Conservation (phyloP, 2,113 vertebrate species). For the Micromys minutus region DNA sequence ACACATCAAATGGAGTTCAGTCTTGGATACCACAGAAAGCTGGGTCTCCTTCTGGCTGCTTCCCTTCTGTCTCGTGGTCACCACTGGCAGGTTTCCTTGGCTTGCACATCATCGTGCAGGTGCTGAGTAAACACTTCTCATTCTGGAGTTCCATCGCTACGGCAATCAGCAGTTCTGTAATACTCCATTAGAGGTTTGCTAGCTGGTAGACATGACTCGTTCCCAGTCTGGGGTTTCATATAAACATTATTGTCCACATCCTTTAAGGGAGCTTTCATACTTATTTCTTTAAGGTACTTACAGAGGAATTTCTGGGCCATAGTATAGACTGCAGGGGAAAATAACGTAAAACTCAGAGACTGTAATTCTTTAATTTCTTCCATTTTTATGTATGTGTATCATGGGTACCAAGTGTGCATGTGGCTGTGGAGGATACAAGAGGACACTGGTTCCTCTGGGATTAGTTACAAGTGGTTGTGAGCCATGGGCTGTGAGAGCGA, state of each 20-base stretch:
- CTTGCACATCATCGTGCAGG: background rate
- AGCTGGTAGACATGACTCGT: background rate
- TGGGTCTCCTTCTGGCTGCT: background rate
- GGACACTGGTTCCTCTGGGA: background rate
- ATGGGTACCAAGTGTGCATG: background rate
- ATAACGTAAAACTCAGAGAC: background rate
- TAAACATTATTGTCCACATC: background rate
- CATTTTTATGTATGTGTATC: background rate
- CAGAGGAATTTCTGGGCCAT: background rate
- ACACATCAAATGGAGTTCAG: background rate
- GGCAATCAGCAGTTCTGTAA: background rate
- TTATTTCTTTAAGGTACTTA: constrained; percentile 12
- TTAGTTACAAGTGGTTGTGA: background rate
- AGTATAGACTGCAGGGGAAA: background rate
- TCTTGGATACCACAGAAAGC: background rate
- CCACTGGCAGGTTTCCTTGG: background rate
- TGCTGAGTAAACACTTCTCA: background rate
- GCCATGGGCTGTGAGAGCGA: background rate
- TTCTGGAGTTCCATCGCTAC: background rate
- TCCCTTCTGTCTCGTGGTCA: background rate
- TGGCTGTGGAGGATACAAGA: background rate
- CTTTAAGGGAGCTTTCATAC: background rate
- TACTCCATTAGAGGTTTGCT: background rate
- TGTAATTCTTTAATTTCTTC: background rate
- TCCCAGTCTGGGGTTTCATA: background rate